Conservation (phyloP, 2,888 invertebrate genomes). For the Clunio marinus region DNA sequence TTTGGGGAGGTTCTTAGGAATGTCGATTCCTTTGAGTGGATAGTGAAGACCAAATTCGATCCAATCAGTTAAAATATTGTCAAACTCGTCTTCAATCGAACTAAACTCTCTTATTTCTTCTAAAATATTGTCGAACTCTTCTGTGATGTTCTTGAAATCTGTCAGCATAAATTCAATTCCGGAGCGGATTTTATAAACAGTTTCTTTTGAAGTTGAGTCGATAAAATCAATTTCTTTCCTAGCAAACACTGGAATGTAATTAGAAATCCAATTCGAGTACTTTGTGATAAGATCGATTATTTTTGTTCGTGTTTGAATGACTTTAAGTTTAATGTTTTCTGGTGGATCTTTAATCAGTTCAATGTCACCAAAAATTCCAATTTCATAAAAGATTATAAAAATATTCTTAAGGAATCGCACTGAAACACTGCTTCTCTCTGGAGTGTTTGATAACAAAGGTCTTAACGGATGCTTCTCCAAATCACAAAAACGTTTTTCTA, state of each 20-base stretch:
- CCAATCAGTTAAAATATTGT: constrained; percentile 26
- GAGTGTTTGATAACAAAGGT: not conserved
- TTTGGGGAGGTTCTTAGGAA: constrained; percentile 32
- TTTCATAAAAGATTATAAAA: constrained; percentile 34
- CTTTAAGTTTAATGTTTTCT: constrained; percentile 20
- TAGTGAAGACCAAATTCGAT: constrained; percentile 27
- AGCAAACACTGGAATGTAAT: constrained; percentile 26
- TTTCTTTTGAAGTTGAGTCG: constrained; percentile 27
- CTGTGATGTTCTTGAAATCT: constrained; percentile 9
- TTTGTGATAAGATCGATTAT: constrained; percentile 26
- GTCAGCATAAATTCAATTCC: constrained; percentile 27
- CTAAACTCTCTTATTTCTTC: not conserved
- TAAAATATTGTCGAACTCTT: constrained; percentile 10
- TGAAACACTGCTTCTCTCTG: constrained; percentile 15
- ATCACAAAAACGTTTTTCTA: constrained; percentile 31
- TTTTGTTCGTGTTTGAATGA: constrained; percentile 19
- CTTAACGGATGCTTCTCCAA: constrained; percentile 27
- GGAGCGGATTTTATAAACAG: constrained; percentile 13
- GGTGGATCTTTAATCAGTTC: constrained; percentile 23
- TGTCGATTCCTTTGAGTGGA: constrained; percentile 25
- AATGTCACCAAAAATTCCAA: constrained; percentile 33
- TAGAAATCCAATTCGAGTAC: constrained; percentile 15
- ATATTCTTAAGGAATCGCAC: constrained; percentile 28
- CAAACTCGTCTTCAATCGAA: constrained; percentile 35
- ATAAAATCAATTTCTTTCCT: constrained; percentile 35